Base-by-base conservation (phyloP, 2,797 vertebrate genomes). In the Muscicapa comitata region DNA sequence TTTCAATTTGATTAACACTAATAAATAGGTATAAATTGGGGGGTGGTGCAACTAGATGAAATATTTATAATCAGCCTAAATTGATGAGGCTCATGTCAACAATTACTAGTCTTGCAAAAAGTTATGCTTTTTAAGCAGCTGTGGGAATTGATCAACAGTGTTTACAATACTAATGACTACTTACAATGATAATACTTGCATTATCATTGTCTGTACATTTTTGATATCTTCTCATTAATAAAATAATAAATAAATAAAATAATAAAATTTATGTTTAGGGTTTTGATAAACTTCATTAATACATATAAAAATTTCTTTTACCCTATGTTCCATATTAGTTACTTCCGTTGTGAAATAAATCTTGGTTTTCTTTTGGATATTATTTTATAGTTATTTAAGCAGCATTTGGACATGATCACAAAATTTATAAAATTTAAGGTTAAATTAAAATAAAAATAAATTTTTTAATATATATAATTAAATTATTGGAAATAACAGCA, bases 51-150 rank as follows among this genome's bases (percentile, higher is more conserved):
- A 82, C 81, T 93, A 94, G 77, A 62, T 6, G 24, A 94, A 47
- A 38, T 54, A 78, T 42, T 93, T 95, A 86, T 80, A 96, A 71
- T n/a, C 25, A 77, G 25, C 54, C 40, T 94, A 90, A 90, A 78
- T 21, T 94, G 62, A 77, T 81, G 53, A 95, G 79, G 74, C 21
- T 53, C 7, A 38, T 67, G 65, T 25, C 47, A 77, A 37, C 42
- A 85, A 16, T 62, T 74, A 80, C 54, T 66, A 89, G 40, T n/a
- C 68, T 93, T 57, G 33, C 31, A 86, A 75, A 87, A 80, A 2
- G 13, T 89, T 66, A n/a, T 88, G 66, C 2, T 86, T 81, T 94
- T 95, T 95, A 95, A 96, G 96, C 48, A 96, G 62, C 68, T 86
- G 43, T 72, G 63, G 57, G 50, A 95, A 80, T 66, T 94, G 62